Evolutionary conservation across 2,113 vertebrate species (phyloP).

Genomic region (Laticauda colubrina): DNA sequence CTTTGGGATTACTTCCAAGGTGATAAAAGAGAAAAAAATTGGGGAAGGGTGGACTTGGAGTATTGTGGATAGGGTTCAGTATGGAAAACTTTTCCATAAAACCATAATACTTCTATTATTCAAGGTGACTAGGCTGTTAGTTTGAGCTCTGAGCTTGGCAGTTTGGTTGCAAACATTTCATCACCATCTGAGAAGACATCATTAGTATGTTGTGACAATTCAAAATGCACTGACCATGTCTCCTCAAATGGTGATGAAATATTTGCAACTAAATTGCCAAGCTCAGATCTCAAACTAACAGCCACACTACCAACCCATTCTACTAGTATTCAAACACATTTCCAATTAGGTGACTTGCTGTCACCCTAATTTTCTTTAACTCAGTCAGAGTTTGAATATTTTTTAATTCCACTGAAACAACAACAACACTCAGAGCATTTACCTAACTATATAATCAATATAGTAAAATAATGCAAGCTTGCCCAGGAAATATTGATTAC

Average conservation of each 20-base stretch:
- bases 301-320: no score
- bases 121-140: neutral
- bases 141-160: no score
- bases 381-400: neutral
- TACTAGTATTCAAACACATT: no score
- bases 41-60: neutral
- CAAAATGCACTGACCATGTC: no score
- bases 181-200: no score
- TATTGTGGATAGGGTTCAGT: neutral
- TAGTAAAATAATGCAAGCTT: conserved; percentile 1
- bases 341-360: neutral
- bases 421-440: neutral
- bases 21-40: neutral
- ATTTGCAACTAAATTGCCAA: no score
- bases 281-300: no score
- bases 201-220: no score
- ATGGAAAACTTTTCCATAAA: neutral
- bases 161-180: no score
- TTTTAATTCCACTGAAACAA: neutral
- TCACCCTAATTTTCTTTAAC: neutral
- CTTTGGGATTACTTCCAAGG: neutral
- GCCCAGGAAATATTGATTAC: neutral
- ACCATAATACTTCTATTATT: neutral
- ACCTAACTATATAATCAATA: neutral
- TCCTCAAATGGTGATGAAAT: no score